Base-by-base conservation (phyloP, 2,888 invertebrate genomes). In the Oasisia sp. region DNA sequence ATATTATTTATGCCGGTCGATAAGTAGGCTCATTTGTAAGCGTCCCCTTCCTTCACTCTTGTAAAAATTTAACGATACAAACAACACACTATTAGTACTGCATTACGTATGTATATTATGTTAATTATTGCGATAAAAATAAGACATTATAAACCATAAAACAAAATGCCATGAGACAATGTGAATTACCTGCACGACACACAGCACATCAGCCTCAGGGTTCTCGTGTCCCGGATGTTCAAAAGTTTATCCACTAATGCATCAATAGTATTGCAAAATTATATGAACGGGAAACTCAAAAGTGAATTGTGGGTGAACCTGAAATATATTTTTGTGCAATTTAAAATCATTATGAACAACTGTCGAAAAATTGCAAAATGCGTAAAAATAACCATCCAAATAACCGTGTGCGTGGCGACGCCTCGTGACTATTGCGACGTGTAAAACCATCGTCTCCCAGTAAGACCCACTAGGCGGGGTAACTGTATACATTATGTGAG, bases 141-240 rank as follows among this genome's bases (percentile, higher is more conserved):
- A 74, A 19, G 74, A 5, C 27, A n/a, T 74, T 27, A 74, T 19
- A 74, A 74, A 7, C 27, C 27, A 27, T 5, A 27, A 74, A 74
- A 74, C 27, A n/a, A 74, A 27, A 74, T 74, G 3, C 27, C 27
- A 14, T n/a, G 14, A 74, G 19, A 74, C n/a, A 19, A 38, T 38
- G 38, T 38, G 38, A 38, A 74, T 74, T 74, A 74, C 74, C 74
- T 74, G 27, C n/a, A 74, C 74, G 27, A 0, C 74, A 74, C 74
- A 11, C 19, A 3, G 4, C 74, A 3, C 74, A 74, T 5, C 74
- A 27, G 14, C 74, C 27, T 5, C 74, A 27, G 14, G 27, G 7
- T 19, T n/a, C 74, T 74, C 27, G 74, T 74, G 74, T 74, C 74
- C 74, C 74, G 74, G 74, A 74, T 74, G 74, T 74, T 74, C 74